These are phyloP conservation scores for Drosophila pectinifera DNA, from an alignment of 1,140 invertebrate species.

Conservation along the genomic window DNA sequence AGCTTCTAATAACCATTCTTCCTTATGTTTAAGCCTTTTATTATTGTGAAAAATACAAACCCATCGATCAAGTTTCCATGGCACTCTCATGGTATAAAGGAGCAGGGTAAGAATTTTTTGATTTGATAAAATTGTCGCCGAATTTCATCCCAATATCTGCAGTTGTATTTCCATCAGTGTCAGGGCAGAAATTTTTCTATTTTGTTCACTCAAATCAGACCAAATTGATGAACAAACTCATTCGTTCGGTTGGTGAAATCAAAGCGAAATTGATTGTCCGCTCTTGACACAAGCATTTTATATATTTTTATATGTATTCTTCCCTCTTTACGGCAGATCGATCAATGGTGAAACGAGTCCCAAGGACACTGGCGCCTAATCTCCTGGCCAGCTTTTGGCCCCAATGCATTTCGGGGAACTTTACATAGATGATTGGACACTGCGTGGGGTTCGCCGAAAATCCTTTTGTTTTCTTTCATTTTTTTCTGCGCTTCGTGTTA, in stretches of 20 bases:
- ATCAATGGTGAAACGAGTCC: slow-evolving; percentile 57
- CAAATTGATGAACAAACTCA: slow-evolving; percentile 43
- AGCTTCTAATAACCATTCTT: background rate
- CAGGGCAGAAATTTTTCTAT: slow-evolving; percentile 18
- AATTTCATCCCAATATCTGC: slow-evolving; percentile 2
- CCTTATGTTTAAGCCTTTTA: background rate
- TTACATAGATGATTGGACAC: slow-evolving; percentile 69
- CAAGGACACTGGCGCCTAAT: slow-evolving; percentile 50
- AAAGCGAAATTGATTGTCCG: slow-evolving; percentile 51
- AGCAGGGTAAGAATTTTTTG: slow-evolving; percentile 5
- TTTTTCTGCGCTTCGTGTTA: slow-evolving; percentile 21
- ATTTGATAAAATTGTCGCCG: slow-evolving; percentile 1
- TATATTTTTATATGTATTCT: slow-evolving; percentile 33
- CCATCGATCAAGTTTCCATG: slow-evolving; percentile 10
- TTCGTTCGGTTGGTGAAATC: slow-evolving; percentile 37
- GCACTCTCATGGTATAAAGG: background rate
- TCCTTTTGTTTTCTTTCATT: slow-evolving; percentile 49
- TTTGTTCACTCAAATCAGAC: slow-evolving; percentile 33
- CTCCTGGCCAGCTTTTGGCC: slow-evolving; percentile 21
- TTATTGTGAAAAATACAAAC: background rate
- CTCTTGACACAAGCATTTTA: slow-evolving; percentile 39
- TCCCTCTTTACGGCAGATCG: slow-evolving; percentile 42
- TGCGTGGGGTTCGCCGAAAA: slow-evolving; percentile 23
- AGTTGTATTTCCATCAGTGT: slow-evolving; percentile 23
- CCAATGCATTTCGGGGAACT: slow-evolving; percentile 43